A percentile compares a stretch with the other conserved stretches of the same genome.
These are phyloP conservation scores for Pocillopora damicornis DNA, from an alignment of 64 coral and sea anemone genomes.

Conservation along the genomic window DNA sequence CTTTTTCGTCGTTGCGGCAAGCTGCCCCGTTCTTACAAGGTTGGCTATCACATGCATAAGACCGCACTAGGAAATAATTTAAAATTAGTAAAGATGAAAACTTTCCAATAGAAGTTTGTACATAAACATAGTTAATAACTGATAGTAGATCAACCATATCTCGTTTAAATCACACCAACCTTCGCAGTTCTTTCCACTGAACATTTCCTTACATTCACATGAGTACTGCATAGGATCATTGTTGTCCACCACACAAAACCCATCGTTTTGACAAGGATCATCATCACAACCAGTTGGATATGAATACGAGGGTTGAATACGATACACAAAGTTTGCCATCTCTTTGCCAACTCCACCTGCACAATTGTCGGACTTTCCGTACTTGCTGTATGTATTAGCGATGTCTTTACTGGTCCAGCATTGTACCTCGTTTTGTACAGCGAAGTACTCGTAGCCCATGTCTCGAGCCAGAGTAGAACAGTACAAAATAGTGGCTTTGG, in stretches of 20 bases:
- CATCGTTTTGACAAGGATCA: neutral
- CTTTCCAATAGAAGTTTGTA: no score
- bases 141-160: no score
- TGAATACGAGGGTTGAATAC: neutral
- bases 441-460: conserved; percentile 30
- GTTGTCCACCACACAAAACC: neutral
- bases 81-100: no score
- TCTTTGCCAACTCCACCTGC: neutral
- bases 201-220: neutral
- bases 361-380: conserved; percentile 6
- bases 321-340: neutral
- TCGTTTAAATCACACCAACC: no score
- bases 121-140: no score
- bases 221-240: neutral
- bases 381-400: neutral
- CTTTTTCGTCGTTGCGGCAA: neutral
- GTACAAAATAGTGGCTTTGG: neutral
- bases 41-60: neutral
- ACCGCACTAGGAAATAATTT: neutral
- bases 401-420: conserved; percentile 4
- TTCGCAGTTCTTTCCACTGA: neutral
- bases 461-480: conserved; percentile 17
- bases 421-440: neutral
- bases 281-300: neutral
- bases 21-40: neutral